Conservation (phyloP, 2,113 vertebrate species). For the Pygathrix nemaeus region DNA sequence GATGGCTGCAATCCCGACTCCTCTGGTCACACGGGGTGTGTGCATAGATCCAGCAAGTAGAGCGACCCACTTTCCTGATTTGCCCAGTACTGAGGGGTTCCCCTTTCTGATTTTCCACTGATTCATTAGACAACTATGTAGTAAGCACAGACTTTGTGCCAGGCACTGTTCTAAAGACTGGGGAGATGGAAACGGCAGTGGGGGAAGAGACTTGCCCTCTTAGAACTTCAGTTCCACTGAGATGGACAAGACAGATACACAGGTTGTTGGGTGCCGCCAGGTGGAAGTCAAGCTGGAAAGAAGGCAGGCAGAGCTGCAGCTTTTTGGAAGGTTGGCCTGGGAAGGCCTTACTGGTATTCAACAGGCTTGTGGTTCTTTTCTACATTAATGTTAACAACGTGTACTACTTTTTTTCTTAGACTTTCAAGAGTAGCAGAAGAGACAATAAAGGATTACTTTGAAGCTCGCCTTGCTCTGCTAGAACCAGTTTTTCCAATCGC, state of each 20-base stretch:
- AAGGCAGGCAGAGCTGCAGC: neutral
- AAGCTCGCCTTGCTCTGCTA: constrained; percentile 90
- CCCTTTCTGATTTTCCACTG: neutral
- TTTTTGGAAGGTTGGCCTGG: neutral
- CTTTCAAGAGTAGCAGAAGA: constrained; percentile 94
- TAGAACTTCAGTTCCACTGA: neutral
- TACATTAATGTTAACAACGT: neutral
- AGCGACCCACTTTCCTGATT: neutral
- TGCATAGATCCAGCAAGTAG: neutral
- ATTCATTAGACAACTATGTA: neutral
- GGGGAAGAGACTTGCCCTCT: neutral
- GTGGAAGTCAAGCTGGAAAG: neutral
- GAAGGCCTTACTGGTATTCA: neutral
- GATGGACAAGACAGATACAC: neutral
- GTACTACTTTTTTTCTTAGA: constrained; percentile 77
- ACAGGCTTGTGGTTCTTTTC: neutral
- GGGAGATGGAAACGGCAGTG: neutral
- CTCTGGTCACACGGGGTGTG: neutral
- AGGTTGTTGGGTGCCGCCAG: neutral
- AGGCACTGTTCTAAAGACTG: neutral
- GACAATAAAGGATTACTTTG: constrained; percentile 93
- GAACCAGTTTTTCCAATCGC: constrained; percentile 95
- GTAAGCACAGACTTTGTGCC: neutral
- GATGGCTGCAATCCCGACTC: neutral
- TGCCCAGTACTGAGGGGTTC: neutral